Evolutionary conservation across 37 sponge, comb jelly and placozoan genomes (phyloP).

Genomic region (Crambe crambe): DNA sequence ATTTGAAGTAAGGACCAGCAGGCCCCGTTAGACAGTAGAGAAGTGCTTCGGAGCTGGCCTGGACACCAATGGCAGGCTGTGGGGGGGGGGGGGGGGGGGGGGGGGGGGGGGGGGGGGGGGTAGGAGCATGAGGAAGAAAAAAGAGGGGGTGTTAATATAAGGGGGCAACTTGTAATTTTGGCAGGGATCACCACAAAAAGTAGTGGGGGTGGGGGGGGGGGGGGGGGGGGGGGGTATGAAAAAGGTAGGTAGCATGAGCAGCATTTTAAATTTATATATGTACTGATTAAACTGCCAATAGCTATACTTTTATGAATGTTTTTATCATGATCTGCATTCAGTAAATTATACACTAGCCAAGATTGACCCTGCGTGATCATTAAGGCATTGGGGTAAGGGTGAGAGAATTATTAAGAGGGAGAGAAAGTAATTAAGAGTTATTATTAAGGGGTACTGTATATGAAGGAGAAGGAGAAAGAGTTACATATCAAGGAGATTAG

Average conservation of each 20-base stretch:
- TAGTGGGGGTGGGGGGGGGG: no score
- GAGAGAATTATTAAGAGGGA: neutral
- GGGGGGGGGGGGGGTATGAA: no score
- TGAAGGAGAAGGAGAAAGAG: neutral
- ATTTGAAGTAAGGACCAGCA: slow-evolving; percentile 95
- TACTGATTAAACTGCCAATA: no score
- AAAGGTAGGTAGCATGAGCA: neutral
- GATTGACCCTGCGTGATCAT: no score
- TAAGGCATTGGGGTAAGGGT: no score
- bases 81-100: slow-evolving; percentile 6
- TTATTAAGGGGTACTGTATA: neutral
- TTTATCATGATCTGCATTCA: no score
- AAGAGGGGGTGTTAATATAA: neutral
- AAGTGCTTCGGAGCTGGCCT: slow-evolving; percentile 61
- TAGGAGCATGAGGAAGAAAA: no score
- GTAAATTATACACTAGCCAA: no score
- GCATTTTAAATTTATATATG: no score
- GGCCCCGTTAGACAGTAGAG: slow-evolving; percentile 88
- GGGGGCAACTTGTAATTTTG: no score
- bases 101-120: slow-evolving; percentile 14
- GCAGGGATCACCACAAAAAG: no score
- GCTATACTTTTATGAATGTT: no score
- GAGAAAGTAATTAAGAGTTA: neutral
- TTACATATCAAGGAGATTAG: neutral
- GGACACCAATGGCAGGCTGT: slow-evolving; percentile 88